Evolutionary conservation across 1,140 invertebrate genomes (phyloP).

Genomic region (Conus betulinus): DNA sequence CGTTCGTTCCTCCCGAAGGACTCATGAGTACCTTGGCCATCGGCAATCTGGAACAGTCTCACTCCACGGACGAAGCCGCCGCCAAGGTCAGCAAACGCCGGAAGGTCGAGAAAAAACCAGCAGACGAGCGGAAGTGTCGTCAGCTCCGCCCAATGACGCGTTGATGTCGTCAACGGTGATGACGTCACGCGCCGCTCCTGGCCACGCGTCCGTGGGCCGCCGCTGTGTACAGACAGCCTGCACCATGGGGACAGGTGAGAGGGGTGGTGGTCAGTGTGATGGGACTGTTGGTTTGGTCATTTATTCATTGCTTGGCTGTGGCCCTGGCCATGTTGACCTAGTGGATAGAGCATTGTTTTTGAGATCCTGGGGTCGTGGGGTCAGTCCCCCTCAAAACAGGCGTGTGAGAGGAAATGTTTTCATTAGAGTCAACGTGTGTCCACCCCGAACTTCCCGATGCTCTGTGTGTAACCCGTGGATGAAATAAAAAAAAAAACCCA

Average conservation of each 20-base stretch:
- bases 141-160: background rate
- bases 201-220: constrained; percentile 38
- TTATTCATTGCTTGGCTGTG: too few relatives aligned
- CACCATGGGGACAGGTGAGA: constrained; percentile 8
- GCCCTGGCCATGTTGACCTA: too few relatives aligned
- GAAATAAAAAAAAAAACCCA: too few relatives aligned
- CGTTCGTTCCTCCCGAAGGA: background rate
- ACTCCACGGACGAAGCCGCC: background rate
- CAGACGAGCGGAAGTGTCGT: background rate
- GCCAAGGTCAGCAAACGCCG: background rate
- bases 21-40: background rate
- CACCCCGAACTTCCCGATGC: too few relatives aligned
- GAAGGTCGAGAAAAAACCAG: background rate
- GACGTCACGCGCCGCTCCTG: constrained; percentile 13
- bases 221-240: constrained; percentile 33
- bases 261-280: background rate
- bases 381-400: too few relatives aligned
- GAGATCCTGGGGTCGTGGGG: too few relatives aligned
- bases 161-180: constrained; percentile 34
- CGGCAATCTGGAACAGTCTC: background rate
- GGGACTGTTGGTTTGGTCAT: too few relatives aligned
- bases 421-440: too few relatives aligned
- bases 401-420: too few relatives aligned
- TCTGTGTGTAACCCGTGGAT: too few relatives aligned
- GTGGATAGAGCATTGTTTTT: too few relatives aligned